Evolutionary conservation across 2,888 invertebrate genomes (phyloP).

Genomic region (Drosophila anomelani): DNA sequence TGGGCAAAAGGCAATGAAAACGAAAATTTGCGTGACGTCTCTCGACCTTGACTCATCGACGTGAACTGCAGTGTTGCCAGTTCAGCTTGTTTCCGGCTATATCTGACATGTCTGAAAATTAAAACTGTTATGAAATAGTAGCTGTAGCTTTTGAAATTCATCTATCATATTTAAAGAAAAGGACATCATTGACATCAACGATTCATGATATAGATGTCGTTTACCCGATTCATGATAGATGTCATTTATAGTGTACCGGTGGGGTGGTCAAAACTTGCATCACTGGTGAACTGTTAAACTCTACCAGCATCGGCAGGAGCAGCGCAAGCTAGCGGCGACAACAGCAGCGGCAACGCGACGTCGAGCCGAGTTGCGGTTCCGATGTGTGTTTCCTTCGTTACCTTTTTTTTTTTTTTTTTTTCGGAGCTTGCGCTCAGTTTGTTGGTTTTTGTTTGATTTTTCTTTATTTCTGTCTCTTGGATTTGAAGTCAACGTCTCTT

Average conservation of each 20-base stretch:
- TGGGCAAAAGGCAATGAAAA: constrained; percentile 80
- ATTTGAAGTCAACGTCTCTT: constrained; percentile 40
- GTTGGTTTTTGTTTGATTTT: constrained; percentile 20
- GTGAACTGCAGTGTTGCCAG: constrained; percentile 76
- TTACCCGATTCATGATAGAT: too few species aligned
- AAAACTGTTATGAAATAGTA: too few species aligned
- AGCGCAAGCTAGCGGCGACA: constrained; percentile 9
- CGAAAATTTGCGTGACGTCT: constrained; percentile 84
- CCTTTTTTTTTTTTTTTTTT: constrained; percentile 12
- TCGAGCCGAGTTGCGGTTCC: constrained; percentile 39
- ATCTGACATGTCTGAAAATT: too few species aligned
- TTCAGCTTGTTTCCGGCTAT: too few species aligned
- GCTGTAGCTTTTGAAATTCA: too few species aligned
- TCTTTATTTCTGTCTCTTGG: constrained; percentile 30
- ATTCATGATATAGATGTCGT: too few species aligned
- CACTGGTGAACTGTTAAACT: constrained; percentile 82
- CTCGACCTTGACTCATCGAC: constrained; percentile 85
- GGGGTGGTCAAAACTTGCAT: too few species aligned
- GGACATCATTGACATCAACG: too few species aligned
- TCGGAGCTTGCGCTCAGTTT: constrained; percentile 9
- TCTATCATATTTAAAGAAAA: too few species aligned
- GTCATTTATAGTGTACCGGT: too few species aligned
- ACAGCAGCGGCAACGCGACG: constrained; percentile 26
- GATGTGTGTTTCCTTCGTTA: constrained; percentile 37
- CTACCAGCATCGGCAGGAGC: constrained; percentile 26